Base-by-base conservation (phyloP, 2,113 vertebrate genomes). In the Nasalis larvatus region DNA sequence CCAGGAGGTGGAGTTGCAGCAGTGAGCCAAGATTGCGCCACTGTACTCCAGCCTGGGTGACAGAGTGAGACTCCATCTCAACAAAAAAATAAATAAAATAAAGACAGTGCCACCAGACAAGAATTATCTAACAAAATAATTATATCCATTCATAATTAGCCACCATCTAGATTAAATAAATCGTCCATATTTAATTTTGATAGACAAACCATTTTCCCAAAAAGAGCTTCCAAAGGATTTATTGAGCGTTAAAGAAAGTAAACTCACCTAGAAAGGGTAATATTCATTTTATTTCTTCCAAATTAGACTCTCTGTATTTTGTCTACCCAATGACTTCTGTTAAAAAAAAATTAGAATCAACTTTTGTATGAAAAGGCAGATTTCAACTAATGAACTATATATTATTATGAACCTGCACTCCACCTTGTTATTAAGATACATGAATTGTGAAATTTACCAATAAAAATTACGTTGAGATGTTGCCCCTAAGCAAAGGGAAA, bases 331-430 rank as follows among this genome's bases (percentile, higher is more conserved):
- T 83, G 78, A 93, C 92, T 97, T 97, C 66, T 95, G 69, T 96
- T 98, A 98, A 97, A 60, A 92, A 98, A 95, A 89, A 63, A 32
- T 32, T 12, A 97, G 73, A 97, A 97, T 60, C 16, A 82, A 27
- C 30, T 97, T 96, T 68, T 86, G 47, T 78, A 71, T 87, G 96
- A 97, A 97, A 98, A 98, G 92, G 82, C 94, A 98, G 93, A 98
- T 97, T 97, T 98, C 98, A 98, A 97, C 10, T 85, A 98, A 97
- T 98, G 49, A 97, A 96, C 97, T 97, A 83, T 98, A 97, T 91
- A 98, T 96, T 45, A 6, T 87, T 84, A 14, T 82, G 86, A 97
- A 89, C 97, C 56, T 97, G 45, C 56, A 95, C 97, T 89, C 96
- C 32, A 81, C 32, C 68, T 96, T 97, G 9, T 40, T 91, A 89